These are phyloP conservation scores for Meliscaeva auricollis DNA, from an alignment of 2,888 invertebrate species.

Conservation along the genomic window DNA sequence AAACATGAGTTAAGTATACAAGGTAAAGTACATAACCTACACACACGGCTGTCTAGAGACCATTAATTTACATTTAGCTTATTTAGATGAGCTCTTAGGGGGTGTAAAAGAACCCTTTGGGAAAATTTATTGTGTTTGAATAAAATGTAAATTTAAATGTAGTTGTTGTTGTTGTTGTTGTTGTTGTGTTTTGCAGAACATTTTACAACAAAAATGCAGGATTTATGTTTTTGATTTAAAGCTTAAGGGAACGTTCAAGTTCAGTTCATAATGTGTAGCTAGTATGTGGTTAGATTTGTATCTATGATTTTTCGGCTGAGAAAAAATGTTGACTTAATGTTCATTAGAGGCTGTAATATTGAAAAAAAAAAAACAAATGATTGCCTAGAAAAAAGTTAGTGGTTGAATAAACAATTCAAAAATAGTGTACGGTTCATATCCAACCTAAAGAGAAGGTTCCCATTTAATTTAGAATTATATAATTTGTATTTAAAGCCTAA, in stretches of 20 bases:
- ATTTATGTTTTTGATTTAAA: too few species aligned
- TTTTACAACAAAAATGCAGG: background rate
- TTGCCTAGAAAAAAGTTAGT: too few species aligned
- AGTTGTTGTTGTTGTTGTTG: too few species aligned
- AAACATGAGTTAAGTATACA: background rate
- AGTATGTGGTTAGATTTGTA: constrained; percentile 1
- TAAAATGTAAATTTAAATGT: background rate
- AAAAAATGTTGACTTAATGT: background rate
- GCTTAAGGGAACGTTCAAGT: background rate
- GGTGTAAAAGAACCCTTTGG: background rate
- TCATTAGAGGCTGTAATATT: too few species aligned
- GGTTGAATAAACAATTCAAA: too few species aligned
- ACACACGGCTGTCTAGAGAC: background rate
- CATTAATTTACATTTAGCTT: constrained; percentile 20
- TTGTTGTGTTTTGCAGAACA: too few species aligned
- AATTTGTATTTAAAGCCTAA: too few species aligned
- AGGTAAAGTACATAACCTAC: background rate
- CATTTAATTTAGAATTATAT: too few species aligned
- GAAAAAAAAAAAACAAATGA: too few species aligned
- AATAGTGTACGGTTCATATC: too few species aligned
- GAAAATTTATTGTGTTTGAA: background rate
- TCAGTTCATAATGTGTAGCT: constrained; percentile 9
- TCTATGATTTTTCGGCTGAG: constrained; percentile 65
- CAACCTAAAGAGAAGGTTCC: too few species aligned
- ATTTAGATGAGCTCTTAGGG: background rate